Conservation (phyloP, 2,888 invertebrate species). For the Ypsolopha scabrella region DNA sequence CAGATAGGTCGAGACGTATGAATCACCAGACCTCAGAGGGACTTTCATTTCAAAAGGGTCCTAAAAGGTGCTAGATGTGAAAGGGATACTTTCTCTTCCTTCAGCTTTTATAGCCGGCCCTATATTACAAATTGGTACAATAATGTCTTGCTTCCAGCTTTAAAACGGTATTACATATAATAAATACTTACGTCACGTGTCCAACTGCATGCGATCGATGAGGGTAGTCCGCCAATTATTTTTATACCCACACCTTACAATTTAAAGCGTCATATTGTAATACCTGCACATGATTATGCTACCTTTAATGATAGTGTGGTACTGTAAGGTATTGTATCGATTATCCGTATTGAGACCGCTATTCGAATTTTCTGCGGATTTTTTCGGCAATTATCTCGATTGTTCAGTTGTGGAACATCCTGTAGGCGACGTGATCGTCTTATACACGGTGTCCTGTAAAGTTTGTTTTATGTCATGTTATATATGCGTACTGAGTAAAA, state of each 20-base stretch:
- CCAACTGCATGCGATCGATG: neutral
- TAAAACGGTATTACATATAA: too few relatives aligned
- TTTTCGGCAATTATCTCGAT: slow-evolving; percentile 14
- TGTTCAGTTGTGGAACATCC: slow-evolving; percentile 11
- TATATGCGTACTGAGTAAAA: too few relatives aligned
- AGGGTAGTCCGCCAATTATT: neutral
- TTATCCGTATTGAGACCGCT: slow-evolving; percentile 4
- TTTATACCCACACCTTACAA: neutral
- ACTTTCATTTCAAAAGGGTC: too few relatives aligned
- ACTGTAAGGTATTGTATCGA: neutral
- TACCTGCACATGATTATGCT: neutral
- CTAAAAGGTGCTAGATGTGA: too few relatives aligned
- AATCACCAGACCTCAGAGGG: too few relatives aligned
- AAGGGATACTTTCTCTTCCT: too few relatives aligned
- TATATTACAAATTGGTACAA: too few relatives aligned
- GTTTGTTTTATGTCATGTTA: too few relatives aligned
- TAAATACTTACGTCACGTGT: neutral
- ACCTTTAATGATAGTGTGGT: slow-evolving; percentile 5
- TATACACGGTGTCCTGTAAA: neutral
- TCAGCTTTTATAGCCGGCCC: too few relatives aligned
- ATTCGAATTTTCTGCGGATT: slow-evolving; percentile 3
- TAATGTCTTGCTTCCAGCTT: too few relatives aligned
- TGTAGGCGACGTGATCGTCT: slow-evolving; percentile 11
- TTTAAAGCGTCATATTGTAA: neutral
- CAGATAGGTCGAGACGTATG: too few relatives aligned